A percentile compares a stretch with the other conserved stretches of the same genome.
Evolutionary conservation across 2,888 invertebrate species (phyloP).

Genomic region (Drosophila emarginata): DNA sequence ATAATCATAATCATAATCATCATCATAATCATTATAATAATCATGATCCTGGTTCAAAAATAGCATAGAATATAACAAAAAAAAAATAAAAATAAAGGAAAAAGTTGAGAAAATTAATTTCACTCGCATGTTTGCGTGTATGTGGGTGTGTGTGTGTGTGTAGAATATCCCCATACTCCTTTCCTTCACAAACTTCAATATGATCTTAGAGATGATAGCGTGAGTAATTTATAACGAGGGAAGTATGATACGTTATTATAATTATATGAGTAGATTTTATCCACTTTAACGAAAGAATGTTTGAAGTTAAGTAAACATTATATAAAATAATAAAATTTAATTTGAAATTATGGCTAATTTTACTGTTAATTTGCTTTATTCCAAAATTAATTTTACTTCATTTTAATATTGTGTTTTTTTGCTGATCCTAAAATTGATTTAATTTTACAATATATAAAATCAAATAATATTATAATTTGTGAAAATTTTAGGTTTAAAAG

Average conservation of each 20-base stretch:
- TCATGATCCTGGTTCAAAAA: conserved; percentile 13
- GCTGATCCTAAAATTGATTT: too few relatives aligned
- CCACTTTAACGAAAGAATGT: too few relatives aligned
- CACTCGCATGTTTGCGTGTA: conserved; percentile 36
- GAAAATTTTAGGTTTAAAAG: too few relatives aligned
- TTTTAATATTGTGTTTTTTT: too few relatives aligned
- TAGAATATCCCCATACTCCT: background rate
- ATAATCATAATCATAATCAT: conserved; percentile 2
- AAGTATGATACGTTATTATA: background rate
- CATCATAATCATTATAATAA: conserved; percentile 3
- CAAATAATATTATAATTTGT: too few relatives aligned
- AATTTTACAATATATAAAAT: too few relatives aligned
- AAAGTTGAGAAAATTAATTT: conserved; percentile 62
- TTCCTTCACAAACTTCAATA: background rate
- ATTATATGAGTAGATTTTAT: too few relatives aligned
- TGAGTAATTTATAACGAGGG: background rate
- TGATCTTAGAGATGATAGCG: conserved; percentile 3
- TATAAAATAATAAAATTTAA: too few relatives aligned
- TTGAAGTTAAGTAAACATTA: too few relatives aligned
- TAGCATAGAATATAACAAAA: conserved; percentile 6
- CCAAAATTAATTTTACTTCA: too few relatives aligned
- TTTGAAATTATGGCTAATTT: too few relatives aligned
- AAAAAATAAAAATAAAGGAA: background rate
- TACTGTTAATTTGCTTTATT: too few relatives aligned
- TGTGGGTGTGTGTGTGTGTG: background rate